Percentiles rank a stretch among this genome's conserved stretches.
phyloP scores from a whole-genome alignment of 2,113 vertebrate species.

The Mandrillus leucophaeus region DNA sequence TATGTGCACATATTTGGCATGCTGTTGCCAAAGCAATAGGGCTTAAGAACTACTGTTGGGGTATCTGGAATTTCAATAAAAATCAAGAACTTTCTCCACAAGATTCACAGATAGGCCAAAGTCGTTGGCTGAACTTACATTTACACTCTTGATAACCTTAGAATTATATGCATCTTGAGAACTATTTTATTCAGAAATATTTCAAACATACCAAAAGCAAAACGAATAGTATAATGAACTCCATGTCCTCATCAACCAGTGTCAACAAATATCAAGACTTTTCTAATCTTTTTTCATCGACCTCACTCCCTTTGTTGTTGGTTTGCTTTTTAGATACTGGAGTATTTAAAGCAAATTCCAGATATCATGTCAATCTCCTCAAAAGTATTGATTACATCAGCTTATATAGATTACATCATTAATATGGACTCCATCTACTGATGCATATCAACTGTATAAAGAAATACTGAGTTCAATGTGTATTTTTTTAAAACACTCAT shows the following conservation, averaged over 20 bases:
- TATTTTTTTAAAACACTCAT: background rate
- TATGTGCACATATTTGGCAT: background rate
- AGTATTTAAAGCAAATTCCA: background rate
- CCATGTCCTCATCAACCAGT: background rate
- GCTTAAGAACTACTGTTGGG: background rate
- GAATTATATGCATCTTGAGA: background rate
- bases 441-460: background rate
- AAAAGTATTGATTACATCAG: background rate
- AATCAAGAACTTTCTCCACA: background rate
- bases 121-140: background rate
- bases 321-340: background rate
- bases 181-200: background rate
- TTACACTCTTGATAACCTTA: background rate
- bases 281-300: background rate
- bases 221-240: background rate
- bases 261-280: background rate
- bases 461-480: background rate
- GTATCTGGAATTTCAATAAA: background rate
- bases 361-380: background rate
- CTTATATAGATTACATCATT: background rate
- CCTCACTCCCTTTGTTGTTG: background rate
- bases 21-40: background rate
- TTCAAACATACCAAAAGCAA: background rate
- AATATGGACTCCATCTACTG: background rate
- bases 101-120: background rate